These are phyloP conservation scores for Physocephala rufipes DNA, from an alignment of 2,888 invertebrate genomes.

Conservation along the genomic window DNA sequence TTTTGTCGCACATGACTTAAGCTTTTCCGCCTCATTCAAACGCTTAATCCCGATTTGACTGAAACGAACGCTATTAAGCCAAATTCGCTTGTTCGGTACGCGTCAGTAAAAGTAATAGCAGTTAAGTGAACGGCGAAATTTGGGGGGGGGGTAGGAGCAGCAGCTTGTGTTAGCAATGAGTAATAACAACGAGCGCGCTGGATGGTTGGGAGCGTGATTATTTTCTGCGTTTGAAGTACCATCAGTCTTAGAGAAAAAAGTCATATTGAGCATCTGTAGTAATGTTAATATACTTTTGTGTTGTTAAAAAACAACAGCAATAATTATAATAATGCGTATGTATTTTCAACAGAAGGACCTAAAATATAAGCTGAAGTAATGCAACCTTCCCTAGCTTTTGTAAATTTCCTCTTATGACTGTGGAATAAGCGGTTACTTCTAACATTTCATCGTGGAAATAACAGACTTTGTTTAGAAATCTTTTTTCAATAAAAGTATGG, in stretches of 20 bases:
- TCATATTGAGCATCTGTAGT: background rate
- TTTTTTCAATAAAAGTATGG: too few species aligned
- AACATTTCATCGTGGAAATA: too few species aligned
- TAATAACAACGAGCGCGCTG: too few species aligned
- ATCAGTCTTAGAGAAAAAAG: background rate
- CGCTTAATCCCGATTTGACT: slow-evolving; percentile 40
- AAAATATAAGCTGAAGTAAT: background rate
- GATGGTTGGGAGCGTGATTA: too few species aligned
- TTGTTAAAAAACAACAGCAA: slow-evolving; percentile 15
- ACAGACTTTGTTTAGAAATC: too few species aligned
- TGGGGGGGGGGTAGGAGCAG: too few species aligned
- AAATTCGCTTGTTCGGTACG: slow-evolving; percentile 15
- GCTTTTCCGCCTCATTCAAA: slow-evolving; percentile 38
- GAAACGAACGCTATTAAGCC: slow-evolving; percentile 32
- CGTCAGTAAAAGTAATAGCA: background rate
- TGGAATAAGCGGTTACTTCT: too few species aligned
- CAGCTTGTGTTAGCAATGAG: too few species aligned
- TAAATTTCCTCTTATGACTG: slow-evolving; percentile 17
- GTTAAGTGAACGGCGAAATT: too few species aligned
- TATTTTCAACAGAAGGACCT: background rate
- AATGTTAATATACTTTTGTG: background rate
- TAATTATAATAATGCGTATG: background rate
- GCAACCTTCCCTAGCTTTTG: background rate
- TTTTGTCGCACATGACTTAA: slow-evolving; percentile 39
- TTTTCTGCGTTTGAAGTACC: background rate